These are phyloP conservation scores for Lepidurus packardi DNA, from an alignment of 1,140 invertebrate species.

Conservation along the genomic window DNA sequence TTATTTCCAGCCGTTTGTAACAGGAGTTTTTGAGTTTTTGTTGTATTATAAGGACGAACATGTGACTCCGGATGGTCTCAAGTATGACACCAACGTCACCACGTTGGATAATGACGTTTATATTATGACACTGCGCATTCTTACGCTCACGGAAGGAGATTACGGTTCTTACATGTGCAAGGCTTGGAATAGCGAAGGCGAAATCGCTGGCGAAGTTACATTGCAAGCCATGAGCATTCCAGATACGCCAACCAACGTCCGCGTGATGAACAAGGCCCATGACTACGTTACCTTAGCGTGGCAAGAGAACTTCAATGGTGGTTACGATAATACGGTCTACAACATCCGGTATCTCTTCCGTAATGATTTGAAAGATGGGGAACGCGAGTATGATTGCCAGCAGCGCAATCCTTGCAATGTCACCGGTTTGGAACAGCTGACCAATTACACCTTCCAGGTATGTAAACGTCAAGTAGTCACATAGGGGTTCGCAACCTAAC, in stretches of 20 bases:
- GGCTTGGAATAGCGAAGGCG: conserved; percentile 57
- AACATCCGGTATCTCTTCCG: conserved; percentile 52
- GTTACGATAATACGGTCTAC: conserved; percentile 74
- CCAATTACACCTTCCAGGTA: conserved; percentile 71
- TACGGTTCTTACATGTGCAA: conserved; percentile 86
- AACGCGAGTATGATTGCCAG: conserved; percentile 76
- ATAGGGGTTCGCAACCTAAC: background rate
- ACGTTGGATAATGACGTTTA: conserved; percentile 75
- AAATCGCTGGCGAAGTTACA: conserved; percentile 28
- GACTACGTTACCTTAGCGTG: conserved; percentile 71
- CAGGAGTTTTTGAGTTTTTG: background rate
- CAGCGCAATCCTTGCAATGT: conserved; percentile 80
- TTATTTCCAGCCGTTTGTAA: conserved; percentile 44
- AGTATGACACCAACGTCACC: conserved; percentile 70
- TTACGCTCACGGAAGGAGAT: conserved; percentile 66
- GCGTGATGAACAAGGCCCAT: conserved; percentile 57
- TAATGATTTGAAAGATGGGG: conserved; percentile 45
- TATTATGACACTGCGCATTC: conserved; percentile 68
- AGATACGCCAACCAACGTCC: conserved; percentile 27
- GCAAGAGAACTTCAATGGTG: conserved; percentile 85
- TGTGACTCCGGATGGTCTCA: background rate
- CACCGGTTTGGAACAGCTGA: conserved; percentile 71
- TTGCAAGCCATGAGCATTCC: conserved; percentile 32
- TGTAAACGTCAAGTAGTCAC: conserved; percentile 24
- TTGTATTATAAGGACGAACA: background rate